These are phyloP conservation scores for Leptodactylus fallax DNA, from an alignment of 2,797 vertebrate species.

Conservation along the genomic window DNA sequence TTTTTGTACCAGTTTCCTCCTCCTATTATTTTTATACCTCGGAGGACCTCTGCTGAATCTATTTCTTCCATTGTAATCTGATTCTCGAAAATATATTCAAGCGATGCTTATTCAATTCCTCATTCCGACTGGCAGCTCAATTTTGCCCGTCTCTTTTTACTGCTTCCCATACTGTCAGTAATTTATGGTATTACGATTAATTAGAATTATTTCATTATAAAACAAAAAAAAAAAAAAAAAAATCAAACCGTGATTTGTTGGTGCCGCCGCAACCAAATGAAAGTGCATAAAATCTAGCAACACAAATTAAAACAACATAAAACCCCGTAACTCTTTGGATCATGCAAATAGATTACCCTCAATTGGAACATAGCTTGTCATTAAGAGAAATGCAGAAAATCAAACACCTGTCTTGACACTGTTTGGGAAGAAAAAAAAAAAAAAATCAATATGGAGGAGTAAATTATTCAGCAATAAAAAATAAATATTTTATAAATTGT, in stretches of 20 bases:
- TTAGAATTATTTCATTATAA: constrained; percentile 29
- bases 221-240: neutral
- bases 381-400: constrained; percentile 25
- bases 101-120: constrained; percentile 41
- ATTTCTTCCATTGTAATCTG: constrained; percentile 51
- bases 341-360: constrained; percentile 14
- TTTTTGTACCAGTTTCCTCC: constrained; percentile 50
- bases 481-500: constrained; percentile 49
- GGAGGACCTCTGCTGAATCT: constrained; percentile 32
- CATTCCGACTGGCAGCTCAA: constrained; percentile 35
- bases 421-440: neutral
- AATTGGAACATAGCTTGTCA: constrained; percentile 26
- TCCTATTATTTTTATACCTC: constrained; percentile 52
- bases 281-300: constrained; percentile 16
- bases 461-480: constrained; percentile 51
- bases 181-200: constrained; percentile 46
- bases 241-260: constrained; percentile 27
- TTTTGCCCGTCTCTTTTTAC: constrained; percentile 22
- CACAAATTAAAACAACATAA: constrained; percentile 25
- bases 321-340: constrained; percentile 13
- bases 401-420: constrained; percentile 17
- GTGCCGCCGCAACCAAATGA: neutral
- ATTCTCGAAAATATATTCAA: constrained; percentile 44
- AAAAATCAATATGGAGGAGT: constrained; percentile 34
- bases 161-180: constrained; percentile 2